Conservation (phyloP, 2,113 vertebrate genomes). For the Bombycilla garrulus region DNA sequence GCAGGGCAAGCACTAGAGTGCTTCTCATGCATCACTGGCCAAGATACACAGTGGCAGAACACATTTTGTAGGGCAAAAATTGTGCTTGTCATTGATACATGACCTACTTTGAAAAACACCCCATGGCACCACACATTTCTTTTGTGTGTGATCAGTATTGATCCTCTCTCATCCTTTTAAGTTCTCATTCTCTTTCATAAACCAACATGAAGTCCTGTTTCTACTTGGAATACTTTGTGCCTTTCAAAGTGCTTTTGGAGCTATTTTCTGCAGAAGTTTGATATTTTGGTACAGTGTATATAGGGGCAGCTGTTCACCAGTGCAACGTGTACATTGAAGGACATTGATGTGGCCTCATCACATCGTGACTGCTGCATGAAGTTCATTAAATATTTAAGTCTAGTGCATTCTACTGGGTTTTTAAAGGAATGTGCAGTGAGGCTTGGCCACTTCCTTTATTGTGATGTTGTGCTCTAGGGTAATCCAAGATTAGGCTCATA, state of each 20-base stretch:
- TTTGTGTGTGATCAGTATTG: rapidly evolving
- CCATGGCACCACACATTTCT: neutral
- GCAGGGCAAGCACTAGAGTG: neutral
- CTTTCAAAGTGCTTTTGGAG: neutral
- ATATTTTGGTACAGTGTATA: neutral
- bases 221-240: neutral
- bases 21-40: neutral
- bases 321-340: neutral
- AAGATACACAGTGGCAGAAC: neutral
- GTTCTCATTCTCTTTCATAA: neutral
- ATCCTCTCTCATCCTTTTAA: neutral
- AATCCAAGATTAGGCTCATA: neutral
- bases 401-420: neutral
- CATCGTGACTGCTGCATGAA: rapidly evolving
- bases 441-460: neutral
- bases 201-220: neutral
- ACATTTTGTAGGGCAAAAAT: neutral
- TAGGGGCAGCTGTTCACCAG: neutral
- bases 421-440: neutral
- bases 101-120: neutral
- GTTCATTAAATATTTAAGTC: neutral
- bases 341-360: neutral
- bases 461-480: neutral
- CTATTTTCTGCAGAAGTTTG: neutral
- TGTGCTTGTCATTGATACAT: neutral